phyloP scores from a whole-genome alignment of 30 jellyfish, hydroid and myxozoan genomes.

The Aurelia sp. region DNA sequence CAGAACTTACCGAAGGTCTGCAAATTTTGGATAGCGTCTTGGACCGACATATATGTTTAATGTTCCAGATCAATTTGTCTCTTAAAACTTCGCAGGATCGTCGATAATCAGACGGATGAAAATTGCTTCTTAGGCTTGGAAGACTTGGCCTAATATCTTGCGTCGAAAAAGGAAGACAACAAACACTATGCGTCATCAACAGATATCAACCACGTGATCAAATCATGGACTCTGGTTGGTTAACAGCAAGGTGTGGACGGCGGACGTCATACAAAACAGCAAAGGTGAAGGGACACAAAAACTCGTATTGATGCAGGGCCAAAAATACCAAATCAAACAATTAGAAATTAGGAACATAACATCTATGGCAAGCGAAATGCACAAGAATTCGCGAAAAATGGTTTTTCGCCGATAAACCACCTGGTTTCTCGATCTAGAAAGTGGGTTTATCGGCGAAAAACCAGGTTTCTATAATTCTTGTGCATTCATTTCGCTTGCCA shows the following conservation, averaged over 20 bases:
- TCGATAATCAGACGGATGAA: neutral
- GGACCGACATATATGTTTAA: slow-evolving; percentile 78
- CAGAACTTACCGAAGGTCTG: slow-evolving; percentile 71
- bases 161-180: slow-evolving; percentile 21
- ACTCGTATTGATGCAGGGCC: too few species aligned
- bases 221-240: slow-evolving; percentile 41
- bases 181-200: slow-evolving; percentile 42
- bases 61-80: neutral
- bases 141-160: neutral
- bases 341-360: too few species aligned
- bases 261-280: too few species aligned
- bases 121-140: neutral
- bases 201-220: slow-evolving; percentile 39
- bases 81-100: slow-evolving; percentile 14
- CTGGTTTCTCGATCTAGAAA: too few species aligned
- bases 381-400: too few species aligned
- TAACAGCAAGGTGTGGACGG: slow-evolving; percentile 22
- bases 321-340: too few species aligned
- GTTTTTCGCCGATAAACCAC: too few species aligned
- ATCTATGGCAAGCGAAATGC: too few species aligned
- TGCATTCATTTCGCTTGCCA: too few species aligned
- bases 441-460: too few species aligned
- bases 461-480: too few species aligned
- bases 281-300: too few species aligned
- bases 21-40: slow-evolving; percentile 73